Percentiles rank a stretch among this genome's conserved stretches.
These are phyloP conservation scores for Eristalinus sepulchralis DNA, from an alignment of 2,888 invertebrate genomes.

Conservation along the genomic window DNA sequence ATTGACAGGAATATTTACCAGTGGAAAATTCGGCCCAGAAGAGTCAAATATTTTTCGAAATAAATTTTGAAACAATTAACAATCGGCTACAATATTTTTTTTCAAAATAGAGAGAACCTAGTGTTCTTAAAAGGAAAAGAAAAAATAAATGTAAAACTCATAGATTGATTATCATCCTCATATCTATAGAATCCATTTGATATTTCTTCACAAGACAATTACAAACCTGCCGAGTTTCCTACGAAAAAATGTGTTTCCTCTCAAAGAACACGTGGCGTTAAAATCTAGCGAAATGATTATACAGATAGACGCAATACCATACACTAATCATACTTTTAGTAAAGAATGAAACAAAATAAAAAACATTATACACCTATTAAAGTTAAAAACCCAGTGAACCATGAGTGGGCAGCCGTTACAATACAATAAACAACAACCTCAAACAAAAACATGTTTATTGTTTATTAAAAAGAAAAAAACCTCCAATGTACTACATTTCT, in stretches of 20 bases:
- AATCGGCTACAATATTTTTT: too few relatives aligned
- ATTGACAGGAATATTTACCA: too few relatives aligned
- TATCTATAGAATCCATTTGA: too few relatives aligned
- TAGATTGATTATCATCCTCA: too few relatives aligned
- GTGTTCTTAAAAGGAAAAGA: too few relatives aligned
- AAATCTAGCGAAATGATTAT: background rate
- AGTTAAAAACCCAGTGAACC: conserved; percentile 20
- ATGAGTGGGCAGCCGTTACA: conserved; percentile 30
- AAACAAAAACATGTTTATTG: conserved; percentile 32
- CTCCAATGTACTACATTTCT: background rate
- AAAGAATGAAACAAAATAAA: background rate
- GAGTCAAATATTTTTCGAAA: too few relatives aligned
- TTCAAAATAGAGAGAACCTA: too few relatives aligned
- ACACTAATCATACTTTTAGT: background rate
- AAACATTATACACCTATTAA: background rate
- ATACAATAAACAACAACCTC: background rate
- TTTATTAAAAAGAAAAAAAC: background rate
- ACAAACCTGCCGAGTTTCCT: too few relatives aligned
- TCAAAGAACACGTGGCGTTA: conserved; percentile 51
- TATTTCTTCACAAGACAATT: too few relatives aligned
- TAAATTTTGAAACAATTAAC: too few relatives aligned
- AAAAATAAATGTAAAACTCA: too few relatives aligned
- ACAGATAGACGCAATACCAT: background rate
- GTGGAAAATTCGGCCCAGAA: too few relatives aligned
- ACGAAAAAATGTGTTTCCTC: background rate